These are phyloP conservation scores for Hermaeophaga mercurialis DNA, from an alignment of 2,888 invertebrate genomes.

Conservation along the genomic window DNA sequence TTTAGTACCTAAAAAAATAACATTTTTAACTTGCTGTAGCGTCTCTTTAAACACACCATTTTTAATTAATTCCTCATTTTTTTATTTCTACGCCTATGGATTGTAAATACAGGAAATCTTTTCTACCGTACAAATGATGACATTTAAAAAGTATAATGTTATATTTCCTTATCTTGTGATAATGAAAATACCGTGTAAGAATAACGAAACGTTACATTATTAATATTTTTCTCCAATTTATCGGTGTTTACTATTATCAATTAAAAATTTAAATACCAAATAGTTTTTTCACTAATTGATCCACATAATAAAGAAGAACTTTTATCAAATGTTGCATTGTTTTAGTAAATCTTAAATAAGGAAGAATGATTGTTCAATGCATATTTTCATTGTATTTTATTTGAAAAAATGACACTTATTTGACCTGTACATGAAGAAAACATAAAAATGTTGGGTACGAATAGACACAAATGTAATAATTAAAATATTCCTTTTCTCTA, in stretches of 20 bases:
- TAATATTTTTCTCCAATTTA: constrained; percentile 20
- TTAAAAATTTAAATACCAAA: constrained; percentile 2
- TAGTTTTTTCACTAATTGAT: neutral
- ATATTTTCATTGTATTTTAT: no score
- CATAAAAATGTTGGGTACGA: no score
- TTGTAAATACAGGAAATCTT: neutral
- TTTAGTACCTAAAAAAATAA: neutral
- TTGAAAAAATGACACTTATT: no score
- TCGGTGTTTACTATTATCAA: constrained; percentile 17
- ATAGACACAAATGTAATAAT: no score
- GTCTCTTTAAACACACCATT: no score
- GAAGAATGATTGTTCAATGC: no score
- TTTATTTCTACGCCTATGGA: no score
- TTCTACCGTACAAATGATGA: constrained; percentile 8
- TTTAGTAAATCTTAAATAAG: no score
- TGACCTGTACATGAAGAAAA: no score
- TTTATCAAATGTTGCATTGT: no score
- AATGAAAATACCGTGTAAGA: constrained; percentile 9
- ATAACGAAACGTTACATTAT: constrained; percentile 10
- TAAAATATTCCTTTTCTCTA: no score
- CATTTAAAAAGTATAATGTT: constrained; percentile 1
- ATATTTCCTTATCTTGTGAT: constrained; percentile 25
- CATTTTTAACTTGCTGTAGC: neutral
- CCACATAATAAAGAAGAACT: neutral
- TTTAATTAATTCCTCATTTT: no score